Base-by-base conservation (phyloP, 2,797 vertebrate genomes). In the Sebastes baramenuke region DNA sequence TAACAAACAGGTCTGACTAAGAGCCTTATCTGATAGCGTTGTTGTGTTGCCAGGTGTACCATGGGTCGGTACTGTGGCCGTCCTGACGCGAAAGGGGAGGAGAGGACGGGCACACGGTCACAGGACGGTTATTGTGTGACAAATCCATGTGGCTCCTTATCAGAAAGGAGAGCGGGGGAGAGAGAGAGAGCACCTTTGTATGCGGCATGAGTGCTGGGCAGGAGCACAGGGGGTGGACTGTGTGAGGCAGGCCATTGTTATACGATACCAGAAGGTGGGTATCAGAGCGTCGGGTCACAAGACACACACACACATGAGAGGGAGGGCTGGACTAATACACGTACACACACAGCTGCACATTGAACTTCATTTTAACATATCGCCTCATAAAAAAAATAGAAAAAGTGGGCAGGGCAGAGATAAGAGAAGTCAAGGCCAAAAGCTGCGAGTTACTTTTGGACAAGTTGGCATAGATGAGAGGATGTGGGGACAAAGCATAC, bases 181-280 rank as follows among this genome's bases (percentile, higher is more conserved):
- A 90, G 89, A 90, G 89, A 93, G 83, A 91, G 89, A 89, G 85
- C 89, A 93, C 90, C 93, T 95, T 91, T 93, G 90, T 92, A 68
- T 86, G 77, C 80, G 56, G 81, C 83, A 80, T 83, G 81, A 91
- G 84, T 77, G 83, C 88, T 60, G 74, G 80, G 75, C 86, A 80
- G 82, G 84, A 83, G 72, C 72, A 83, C 80, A 86, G 87, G 89
- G 85, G 92, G 88, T 70, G 86, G 83, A 88, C 89, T 91, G 85
- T 93, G 90, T 94, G 92, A 94, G 92, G 89, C 92, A 83, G 80
- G 66, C 81, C 89, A 94, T 95, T 95, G 93, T 94, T 94, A 94
- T 86, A 90, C 42, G 93, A 94, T 92, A 94, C 86, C 87, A 93
- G 85, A 90, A 90, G 89, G 92, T 93, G 93, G 93, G 91, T 94